These are phyloP conservation scores for Drosophila basisetae DNA, from an alignment of 2,888 invertebrate species.

Conservation along the genomic window DNA sequence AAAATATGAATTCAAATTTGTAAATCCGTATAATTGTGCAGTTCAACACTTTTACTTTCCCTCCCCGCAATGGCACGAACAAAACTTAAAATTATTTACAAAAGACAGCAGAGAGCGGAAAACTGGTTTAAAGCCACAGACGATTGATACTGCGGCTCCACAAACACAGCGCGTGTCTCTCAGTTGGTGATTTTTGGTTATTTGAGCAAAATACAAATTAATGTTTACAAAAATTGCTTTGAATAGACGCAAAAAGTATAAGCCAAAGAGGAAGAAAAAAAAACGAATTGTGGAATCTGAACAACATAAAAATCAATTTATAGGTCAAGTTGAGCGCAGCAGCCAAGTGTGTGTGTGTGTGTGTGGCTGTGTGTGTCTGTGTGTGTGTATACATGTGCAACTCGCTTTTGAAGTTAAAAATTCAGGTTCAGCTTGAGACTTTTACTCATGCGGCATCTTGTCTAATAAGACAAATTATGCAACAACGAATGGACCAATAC, in stretches of 20 bases:
- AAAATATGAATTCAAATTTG: constrained; percentile 60
- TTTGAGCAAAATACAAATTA: constrained; percentile 38
- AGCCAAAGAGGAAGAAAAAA: constrained; percentile 22
- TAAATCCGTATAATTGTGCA: constrained; percentile 64
- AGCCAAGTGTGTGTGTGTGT: constrained; percentile 15
- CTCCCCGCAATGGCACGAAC: constrained; percentile 6
- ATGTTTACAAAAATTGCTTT: constrained; percentile 40
- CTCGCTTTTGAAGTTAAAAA: constrained; percentile 54
- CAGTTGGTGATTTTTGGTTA: constrained; percentile 60
- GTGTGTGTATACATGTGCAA: constrained; percentile 46
- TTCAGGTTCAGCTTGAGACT: constrained; percentile 75
- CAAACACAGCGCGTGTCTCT: constrained; percentile 37
- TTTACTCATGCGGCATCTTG: constrained; percentile 72
- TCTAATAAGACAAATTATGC: constrained; percentile 74
- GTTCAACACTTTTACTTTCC: constrained; percentile 75
- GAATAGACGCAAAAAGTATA: constrained; percentile 54
- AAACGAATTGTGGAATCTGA: constrained; percentile 69
- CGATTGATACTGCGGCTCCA: constrained; percentile 28
- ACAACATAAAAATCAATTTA: constrained; percentile 80
- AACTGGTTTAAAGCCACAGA: constrained; percentile 47
- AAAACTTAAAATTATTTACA: constrained; percentile 23
- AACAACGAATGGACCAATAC: constrained; percentile 50
- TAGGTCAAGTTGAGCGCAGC: constrained; percentile 82
- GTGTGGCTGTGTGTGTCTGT: background rate
- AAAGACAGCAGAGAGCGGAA: constrained; percentile 32